Evolutionary conservation across 2,113 vertebrate species (phyloP).

Genomic region (Zosterops borbonicus): DNA sequence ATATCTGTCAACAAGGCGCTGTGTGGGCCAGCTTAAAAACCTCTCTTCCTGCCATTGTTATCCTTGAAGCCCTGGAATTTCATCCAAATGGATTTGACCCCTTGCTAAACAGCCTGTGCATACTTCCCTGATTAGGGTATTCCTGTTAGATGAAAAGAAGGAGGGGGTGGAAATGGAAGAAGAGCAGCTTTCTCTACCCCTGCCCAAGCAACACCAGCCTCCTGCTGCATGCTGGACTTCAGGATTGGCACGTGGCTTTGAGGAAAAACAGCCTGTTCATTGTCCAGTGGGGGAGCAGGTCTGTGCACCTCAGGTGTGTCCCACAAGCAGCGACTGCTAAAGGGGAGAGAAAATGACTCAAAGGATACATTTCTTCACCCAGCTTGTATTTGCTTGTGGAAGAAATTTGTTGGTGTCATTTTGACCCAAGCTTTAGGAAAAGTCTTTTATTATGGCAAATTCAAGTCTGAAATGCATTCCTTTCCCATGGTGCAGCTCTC

Average conservation of each 20-base stretch:
- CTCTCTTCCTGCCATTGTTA: conserved; percentile 78
- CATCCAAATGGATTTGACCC: conserved; percentile 79
- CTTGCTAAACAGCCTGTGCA: conserved; percentile 60
- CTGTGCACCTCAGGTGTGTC: neutral
- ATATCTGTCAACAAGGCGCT: conserved; percentile 53
- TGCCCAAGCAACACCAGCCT: neutral
- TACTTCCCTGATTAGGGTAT: conserved; percentile 76
- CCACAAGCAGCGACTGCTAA: neutral
- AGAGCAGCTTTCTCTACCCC: neutral
- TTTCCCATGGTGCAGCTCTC: neutral
- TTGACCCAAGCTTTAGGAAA: neutral
- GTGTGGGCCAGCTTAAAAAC: conserved; percentile 24
- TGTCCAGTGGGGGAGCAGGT: neutral
- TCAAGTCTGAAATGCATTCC: neutral
- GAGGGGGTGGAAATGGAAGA: neutral
- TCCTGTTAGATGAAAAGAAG: conserved; percentile 62
- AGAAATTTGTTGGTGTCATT: neutral
- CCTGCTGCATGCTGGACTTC: neutral
- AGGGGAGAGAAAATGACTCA: neutral
- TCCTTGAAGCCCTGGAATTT: conserved; percentile 69
- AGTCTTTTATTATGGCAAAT: neutral
- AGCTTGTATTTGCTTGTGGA: neutral
- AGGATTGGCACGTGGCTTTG: neutral
- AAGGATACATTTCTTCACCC: neutral
- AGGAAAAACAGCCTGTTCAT: neutral